Conservation (phyloP, 2,797 vertebrate species). For the Cryptoprocta ferox region DNA sequence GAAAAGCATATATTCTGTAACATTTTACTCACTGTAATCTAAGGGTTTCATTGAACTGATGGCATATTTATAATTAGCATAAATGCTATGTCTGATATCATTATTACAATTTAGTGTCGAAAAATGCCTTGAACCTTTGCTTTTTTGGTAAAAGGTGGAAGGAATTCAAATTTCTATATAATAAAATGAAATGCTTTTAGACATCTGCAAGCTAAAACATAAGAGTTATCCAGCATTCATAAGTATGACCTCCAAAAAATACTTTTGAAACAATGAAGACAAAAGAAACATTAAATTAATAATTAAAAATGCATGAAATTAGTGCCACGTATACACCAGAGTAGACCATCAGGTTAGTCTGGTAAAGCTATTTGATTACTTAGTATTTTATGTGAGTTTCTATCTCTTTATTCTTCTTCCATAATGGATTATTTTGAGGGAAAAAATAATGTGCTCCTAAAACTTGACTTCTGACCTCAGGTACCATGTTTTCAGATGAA, state of each 20-base stretch:
- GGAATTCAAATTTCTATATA: not conserved
- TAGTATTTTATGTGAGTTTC: not conserved
- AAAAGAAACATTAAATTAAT: not conserved
- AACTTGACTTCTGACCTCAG: not conserved
- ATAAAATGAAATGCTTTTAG: not conserved
- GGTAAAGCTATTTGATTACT: not conserved
- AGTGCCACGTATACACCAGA: not conserved
- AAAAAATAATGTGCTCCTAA: not conserved
- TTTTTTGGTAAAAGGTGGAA: not conserved
- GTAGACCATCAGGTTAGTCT: not conserved
- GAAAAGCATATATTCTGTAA: not conserved
- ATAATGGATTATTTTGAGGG: not conserved
- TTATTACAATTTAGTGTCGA: not conserved
- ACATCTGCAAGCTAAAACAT: not conserved
- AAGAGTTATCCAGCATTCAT: not conserved
- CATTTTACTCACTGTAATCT: not conserved
- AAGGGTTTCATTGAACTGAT: not conserved
- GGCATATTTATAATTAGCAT: not conserved
- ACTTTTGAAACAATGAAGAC: not conserved
- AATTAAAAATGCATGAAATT: not conserved
- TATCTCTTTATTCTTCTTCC: not conserved
- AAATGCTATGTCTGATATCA: not conserved
- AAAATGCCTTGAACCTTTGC: not conserved
- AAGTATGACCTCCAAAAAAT: not conserved
- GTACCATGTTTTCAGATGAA: not conserved